Percentiles rank a stretch among this genome's conserved stretches.
These are phyloP conservation scores for Gasterosteus aculeatus DNA, from an alignment of 2,113 vertebrate genomes.

Conservation along the genomic window DNA sequence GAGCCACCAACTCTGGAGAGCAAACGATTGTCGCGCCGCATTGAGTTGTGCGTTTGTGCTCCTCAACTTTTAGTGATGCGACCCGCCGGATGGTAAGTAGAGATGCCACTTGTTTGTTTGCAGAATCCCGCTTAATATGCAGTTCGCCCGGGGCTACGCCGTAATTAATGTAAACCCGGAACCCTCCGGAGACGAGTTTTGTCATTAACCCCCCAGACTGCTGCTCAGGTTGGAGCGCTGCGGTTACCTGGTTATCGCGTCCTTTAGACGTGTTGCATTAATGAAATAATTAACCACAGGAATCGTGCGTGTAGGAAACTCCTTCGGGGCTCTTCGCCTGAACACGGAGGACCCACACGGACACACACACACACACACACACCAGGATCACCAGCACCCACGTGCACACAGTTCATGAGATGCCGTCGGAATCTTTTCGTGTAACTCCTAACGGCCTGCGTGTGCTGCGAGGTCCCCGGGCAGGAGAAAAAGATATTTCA, in stretches of 20 bases:
- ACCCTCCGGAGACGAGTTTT: constrained; percentile 76
- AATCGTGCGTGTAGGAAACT: constrained; percentile 14
- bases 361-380: constrained; percentile 14
- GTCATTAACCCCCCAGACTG: constrained; percentile 68
- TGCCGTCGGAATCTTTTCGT: constrained; percentile 10
- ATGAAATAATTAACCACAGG: neutral
- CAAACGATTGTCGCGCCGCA: neutral
- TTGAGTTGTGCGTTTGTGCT: constrained; percentile 7
- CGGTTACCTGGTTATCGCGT: constrained; percentile 22
- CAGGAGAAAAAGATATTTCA: neutral
- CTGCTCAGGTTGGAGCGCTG: constrained; percentile 34
- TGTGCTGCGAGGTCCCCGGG: constrained; percentile 15
- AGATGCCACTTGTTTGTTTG: constrained; percentile 82
- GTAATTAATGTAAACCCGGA: constrained; percentile 85
- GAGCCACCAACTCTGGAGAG: neutral
- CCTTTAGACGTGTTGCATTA: constrained; percentile 23
- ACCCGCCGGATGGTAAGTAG: constrained; percentile 79
- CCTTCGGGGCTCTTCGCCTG: neutral
- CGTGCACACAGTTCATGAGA: constrained; percentile 34
- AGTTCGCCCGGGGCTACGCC: constrained; percentile 81
- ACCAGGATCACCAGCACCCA: too few species aligned
- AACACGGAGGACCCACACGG: neutral
- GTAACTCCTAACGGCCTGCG: neutral
- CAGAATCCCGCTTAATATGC: constrained; percentile 81
- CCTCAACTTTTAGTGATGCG: constrained; percentile 65